Conservation (phyloP, 2,888 invertebrate species). For the Lasioglossum pauxillum region DNA sequence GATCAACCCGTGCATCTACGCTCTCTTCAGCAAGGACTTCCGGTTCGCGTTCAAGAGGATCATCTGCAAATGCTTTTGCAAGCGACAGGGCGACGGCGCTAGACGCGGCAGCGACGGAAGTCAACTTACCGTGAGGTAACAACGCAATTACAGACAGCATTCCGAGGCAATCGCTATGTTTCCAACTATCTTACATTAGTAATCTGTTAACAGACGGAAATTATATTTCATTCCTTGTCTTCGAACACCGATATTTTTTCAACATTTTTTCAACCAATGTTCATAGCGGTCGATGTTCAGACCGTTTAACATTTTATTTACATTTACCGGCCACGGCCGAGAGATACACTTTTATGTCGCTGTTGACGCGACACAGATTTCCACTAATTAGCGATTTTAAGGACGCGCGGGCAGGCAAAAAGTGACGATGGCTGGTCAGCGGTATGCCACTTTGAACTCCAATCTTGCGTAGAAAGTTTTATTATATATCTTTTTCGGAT, state of each 20-base stretch:
- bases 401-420: background rate
- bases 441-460: background rate
- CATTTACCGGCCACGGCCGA: background rate
- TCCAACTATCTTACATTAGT: background rate
- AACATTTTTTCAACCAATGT: background rate
- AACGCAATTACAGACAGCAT: background rate
- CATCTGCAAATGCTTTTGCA: constrained; percentile 93
- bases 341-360: background rate
- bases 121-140: constrained; percentile 80
- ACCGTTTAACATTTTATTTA: background rate
- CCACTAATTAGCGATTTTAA: background rate
- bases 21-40: constrained; percentile 97
- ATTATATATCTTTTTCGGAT: background rate
- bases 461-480: background rate
- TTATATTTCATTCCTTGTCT: background rate
- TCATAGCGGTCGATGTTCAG: background rate
- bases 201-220: no score
- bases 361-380: background rate
- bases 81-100: constrained; percentile 83
- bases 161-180: background rate
- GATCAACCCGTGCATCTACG: constrained; percentile 97
- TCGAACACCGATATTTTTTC: background rate
- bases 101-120: constrained; percentile 84
- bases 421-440: background rate
- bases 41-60: constrained; percentile 97